phyloP scores from a whole-genome alignment of 2,888 invertebrate species.

The Schizaphis graminum region DNA sequence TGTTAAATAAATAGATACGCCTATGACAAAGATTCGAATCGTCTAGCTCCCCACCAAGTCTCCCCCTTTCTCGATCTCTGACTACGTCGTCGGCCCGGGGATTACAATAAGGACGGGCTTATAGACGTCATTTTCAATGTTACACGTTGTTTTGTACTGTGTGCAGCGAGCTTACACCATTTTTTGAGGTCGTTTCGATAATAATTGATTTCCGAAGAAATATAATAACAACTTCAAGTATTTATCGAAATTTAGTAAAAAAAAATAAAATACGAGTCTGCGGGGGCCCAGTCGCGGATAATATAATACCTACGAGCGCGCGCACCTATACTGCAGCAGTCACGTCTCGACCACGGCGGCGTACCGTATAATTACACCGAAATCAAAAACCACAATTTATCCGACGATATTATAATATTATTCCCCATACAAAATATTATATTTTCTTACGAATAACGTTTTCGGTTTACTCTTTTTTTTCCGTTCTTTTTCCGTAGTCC shows the following conservation, averaged over 20 bases:
- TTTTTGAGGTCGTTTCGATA: background rate
- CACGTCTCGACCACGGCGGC: conserved; percentile 38
- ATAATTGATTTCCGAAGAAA: background rate
- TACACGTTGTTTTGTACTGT: background rate
- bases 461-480: conserved; percentile 2
- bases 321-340: background rate
- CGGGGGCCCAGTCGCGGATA: background rate
- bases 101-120: background rate
- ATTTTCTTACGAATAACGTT: conserved; percentile 35
- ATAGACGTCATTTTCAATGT: background rate
- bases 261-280: conserved; percentile 20
- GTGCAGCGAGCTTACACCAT: background rate
- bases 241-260: conserved; percentile 50
- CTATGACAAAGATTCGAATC: background rate
- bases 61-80: background rate
- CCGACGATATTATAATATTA: conserved; percentile 42
- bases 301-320: background rate
- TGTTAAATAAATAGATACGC: background rate
- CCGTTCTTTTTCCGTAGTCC: conserved; percentile 20
- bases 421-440: background rate
- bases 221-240: background rate
- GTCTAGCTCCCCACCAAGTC: background rate
- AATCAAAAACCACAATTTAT: conserved; percentile 64
- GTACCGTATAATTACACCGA: conserved; percentile 62
- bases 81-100: background rate